These are phyloP conservation scores for Rhingia campestris DNA, from an alignment of 2,888 invertebrate genomes.

Conservation along the genomic window DNA sequence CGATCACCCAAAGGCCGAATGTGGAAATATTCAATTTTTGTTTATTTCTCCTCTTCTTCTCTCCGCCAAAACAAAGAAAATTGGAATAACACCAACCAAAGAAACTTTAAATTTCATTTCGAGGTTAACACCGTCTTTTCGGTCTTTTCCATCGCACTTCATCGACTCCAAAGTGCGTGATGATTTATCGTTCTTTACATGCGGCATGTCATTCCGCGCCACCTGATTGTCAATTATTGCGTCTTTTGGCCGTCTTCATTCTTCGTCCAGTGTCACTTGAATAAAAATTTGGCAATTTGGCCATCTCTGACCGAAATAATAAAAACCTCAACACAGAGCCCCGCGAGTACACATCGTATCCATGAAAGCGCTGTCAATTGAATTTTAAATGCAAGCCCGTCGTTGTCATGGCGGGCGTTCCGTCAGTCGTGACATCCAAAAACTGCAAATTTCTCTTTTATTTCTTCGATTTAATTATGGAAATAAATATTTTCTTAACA, in stretches of 20 bases:
- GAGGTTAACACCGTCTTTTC: constrained; percentile 44
- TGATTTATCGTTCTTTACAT: constrained; percentile 21
- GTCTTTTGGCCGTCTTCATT: constrained; percentile 12
- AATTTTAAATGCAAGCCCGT: constrained; percentile 3
- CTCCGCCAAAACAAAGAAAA: neutral
- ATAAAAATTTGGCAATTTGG: constrained; percentile 40
- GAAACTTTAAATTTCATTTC: constrained; percentile 28
- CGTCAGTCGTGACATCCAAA: neutral
- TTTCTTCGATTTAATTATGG: neutral
- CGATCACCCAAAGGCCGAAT: too few species aligned
- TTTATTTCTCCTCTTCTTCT: neutral
- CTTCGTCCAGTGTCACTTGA: neutral
- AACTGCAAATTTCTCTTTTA: constrained; percentile 12
- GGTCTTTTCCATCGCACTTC: neutral
- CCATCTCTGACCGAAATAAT: constrained; percentile 33
- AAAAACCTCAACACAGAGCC: constrained; percentile 2
- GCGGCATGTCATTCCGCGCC: constrained; percentile 6
- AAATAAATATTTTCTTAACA: constrained; percentile 1
- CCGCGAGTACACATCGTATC: neutral
- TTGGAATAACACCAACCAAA: neutral
- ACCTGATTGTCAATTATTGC: neutral
- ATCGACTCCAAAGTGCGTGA: constrained; percentile 19
- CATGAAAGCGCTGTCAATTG: neutral
- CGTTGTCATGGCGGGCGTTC: neutral
- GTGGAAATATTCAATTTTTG: neutral